Base-by-base conservation (phyloP, 2,888 invertebrate species). In the Pristionchus maxplancki region DNA sequence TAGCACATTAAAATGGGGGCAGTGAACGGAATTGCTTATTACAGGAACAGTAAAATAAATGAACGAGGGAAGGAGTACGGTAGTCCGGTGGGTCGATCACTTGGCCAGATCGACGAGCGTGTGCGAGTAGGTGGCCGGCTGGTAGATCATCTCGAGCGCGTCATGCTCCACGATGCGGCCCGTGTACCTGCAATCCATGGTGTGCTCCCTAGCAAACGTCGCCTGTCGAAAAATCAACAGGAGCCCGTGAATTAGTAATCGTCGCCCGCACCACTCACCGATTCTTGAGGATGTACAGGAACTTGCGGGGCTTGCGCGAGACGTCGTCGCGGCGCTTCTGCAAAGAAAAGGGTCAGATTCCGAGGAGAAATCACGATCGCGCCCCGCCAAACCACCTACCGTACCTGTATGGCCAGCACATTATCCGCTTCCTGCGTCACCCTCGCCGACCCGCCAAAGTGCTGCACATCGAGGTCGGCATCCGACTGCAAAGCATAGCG, bases 351-450 rank as follows among this genome's bases (percentile, higher is more conserved):
- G 24, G 34, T 40, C 37, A 74, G 40, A 31, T 67, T 62, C 24
- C 62, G 89, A 50, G 88, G 89, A 90, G 48, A 90, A 91, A 17
- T 90, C 89, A 24, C n/a, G 40, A 78, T 44, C 48, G 34, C 44
- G 50, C 9, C 37, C 53, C 17, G 28, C 15, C 28, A 28, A 28
- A 31, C 24, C 24, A 20, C 24, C 74, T 37, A 13, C 37, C 34
- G 24, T 83, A 53, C 83, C 74, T 93, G 93, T 58, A 94, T 94
- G 15, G 92, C 93, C 58, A 94, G 74, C 13, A 94, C 93, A 84
- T 94, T 94, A 78, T 94, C 94, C 5, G 94, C 94, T 86, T 94
- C 94, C 58, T 94, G 94, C 9, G 93, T 93, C 24, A 94, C 94
- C 53, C 93, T 90, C 11, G 93, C 91, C 1, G 94, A 93, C n/a